Conservation (phyloP, 2,113 vertebrate species). For the Ctenodactylus gundi region DNA sequence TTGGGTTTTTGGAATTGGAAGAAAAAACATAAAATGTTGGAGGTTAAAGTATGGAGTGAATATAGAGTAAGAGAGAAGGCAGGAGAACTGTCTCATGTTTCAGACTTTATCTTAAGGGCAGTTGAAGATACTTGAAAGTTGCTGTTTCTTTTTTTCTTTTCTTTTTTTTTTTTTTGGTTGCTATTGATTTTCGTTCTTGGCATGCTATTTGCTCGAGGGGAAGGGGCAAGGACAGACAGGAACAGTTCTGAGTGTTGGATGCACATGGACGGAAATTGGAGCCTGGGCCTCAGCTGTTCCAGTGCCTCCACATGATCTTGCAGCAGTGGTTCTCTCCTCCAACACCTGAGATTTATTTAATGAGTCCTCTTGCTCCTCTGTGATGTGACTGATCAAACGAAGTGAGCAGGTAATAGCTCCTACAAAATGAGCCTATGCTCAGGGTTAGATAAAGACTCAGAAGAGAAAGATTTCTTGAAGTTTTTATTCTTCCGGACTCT, state of each 20-base stretch:
- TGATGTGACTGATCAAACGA: neutral
- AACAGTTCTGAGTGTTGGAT: neutral
- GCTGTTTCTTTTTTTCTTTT: neutral
- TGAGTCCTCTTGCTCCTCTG: neutral
- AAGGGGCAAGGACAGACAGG: neutral
- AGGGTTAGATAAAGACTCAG: neutral
- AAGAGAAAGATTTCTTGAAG: neutral
- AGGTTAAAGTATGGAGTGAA: neutral
- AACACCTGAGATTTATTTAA: constrained; percentile 58
- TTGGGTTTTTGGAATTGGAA: neutral
- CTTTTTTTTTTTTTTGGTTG: no score
- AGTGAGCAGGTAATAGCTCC: neutral
- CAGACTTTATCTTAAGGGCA: neutral
- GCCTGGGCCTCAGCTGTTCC: constrained; percentile 52
- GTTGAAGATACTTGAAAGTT: neutral
- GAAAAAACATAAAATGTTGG: rapidly evolving
- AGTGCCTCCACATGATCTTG: constrained; percentile 33
- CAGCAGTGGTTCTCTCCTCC: neutral
- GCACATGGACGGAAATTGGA: neutral
- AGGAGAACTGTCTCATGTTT: neutral
- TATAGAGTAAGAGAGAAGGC: neutral
- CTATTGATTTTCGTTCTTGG: no score
- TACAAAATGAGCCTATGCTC: neutral
- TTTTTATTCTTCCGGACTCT: neutral
- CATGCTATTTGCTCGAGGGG: neutral